Evolutionary conservation across 2,113 vertebrate genomes (phyloP), one percentile per base, ranked within the genome.

Genomic region (Oncorhynchus keta): DNA sequence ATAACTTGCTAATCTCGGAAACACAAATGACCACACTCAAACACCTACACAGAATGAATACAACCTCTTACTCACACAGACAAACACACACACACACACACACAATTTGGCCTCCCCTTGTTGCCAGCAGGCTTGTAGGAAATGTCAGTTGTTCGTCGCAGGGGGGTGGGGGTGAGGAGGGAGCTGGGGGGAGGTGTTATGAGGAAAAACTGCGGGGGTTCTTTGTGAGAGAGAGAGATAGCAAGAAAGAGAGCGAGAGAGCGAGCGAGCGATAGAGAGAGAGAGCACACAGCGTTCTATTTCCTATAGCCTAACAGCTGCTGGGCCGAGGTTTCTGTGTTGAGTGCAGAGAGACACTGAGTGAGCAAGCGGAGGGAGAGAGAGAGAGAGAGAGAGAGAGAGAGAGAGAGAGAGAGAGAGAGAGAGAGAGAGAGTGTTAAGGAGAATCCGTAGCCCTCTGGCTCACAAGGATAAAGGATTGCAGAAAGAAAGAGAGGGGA

Each of bases 301-400:
- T 93, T 93, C 91, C 90, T 88, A 91, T 86, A 85, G 90, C 85
- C 80, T 87, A 90, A 86, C 92, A 93, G 92, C 90, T 86, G 87
- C 87, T 88, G 75, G 81, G 79, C 79, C 71, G 74, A 55, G 59
- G 48, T 16, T 88, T 5, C 89, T 88, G 90, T 90, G 86, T 93
- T 90, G 83, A 91, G 90, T 86, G 86, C 85, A 86, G 89, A 86
- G 84, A 87, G 84, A 79, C 61, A 75, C 81, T 51, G 75, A 68
- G 70, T 64, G 76, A 76, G 78, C 51, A 39, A 68, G 70, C 39
- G 68, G 73, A 71, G 69, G 20, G 65, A 62, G 45, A 68, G 89
- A 78, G 91, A 89, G 89, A 83, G 88, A 87, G 90, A 70, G 45
- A 68, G 89, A 78, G 91, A 90, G 89, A 83, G 88, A 87, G 90